A percentile compares a stretch with the other conserved stretches of the same genome.
Evolutionary conservation across 2,888 invertebrate genomes (phyloP).

Genomic region (Limnephilus auricula): DNA sequence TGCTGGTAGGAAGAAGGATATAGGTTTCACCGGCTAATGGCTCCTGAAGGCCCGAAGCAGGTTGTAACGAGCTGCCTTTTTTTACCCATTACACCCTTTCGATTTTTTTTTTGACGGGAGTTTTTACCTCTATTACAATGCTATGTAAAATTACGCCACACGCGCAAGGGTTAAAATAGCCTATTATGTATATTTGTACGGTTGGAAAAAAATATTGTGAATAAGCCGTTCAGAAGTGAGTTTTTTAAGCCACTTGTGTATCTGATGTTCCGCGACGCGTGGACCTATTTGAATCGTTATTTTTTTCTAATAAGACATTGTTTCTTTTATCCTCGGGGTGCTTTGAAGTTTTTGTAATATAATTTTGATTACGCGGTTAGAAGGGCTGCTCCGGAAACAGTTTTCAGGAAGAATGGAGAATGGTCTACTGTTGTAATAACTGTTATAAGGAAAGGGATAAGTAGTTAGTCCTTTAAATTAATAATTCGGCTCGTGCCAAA

Average conservation of each 20-base stretch:
- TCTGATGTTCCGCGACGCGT: slow-evolving; percentile 51
- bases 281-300: slow-evolving; percentile 52
- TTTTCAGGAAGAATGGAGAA: slow-evolving; percentile 54
- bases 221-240: slow-evolving; percentile 50
- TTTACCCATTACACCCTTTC: slow-evolving; percentile 65
- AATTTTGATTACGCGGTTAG: slow-evolving; percentile 56
- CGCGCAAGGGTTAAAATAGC: slow-evolving; percentile 65
- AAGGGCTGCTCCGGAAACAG: slow-evolving; percentile 64
- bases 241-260: slow-evolving; percentile 49
- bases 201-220: slow-evolving; percentile 54
- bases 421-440: slow-evolving; percentile 60
- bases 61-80: slow-evolving; percentile 65
- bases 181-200: slow-evolving; percentile 61
- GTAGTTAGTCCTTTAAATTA: slow-evolving; percentile 64
- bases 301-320: slow-evolving; percentile 50
- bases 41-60: slow-evolving; percentile 64
- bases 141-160: slow-evolving; percentile 61
- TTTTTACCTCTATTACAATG: slow-evolving; percentile 58
- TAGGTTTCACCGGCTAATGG: slow-evolving; percentile 63
- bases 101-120: slow-evolving; percentile 63
- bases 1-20: slow-evolving; percentile 44
- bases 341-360: slow-evolving; percentile 52
- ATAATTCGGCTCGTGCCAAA: slow-evolving; percentile 64
- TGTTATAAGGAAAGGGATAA: slow-evolving; percentile 64
- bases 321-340: slow-evolving; percentile 51